Conservation (phyloP, 2,797 vertebrate genomes). For the Anomalospiza imberbis region DNA sequence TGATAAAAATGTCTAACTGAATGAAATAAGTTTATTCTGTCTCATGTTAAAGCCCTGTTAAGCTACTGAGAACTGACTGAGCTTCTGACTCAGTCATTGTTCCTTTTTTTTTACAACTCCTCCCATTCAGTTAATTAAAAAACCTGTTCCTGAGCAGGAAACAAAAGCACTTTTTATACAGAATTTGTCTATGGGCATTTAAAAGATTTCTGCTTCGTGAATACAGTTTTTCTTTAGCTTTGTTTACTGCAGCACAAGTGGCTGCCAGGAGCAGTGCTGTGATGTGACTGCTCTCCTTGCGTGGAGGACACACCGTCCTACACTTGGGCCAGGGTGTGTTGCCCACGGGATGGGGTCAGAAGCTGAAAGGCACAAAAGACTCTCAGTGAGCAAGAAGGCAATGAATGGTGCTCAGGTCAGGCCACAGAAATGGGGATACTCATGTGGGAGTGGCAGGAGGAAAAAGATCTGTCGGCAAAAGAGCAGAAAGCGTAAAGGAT, state of each 20-base stretch:
- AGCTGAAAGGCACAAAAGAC: slow-evolving; percentile 64
- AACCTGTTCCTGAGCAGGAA: slow-evolving; percentile 53
- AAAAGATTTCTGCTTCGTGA: slow-evolving; percentile 44
- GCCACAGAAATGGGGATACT: neutral
- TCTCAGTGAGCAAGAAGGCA: slow-evolving; percentile 14
- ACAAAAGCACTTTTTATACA: slow-evolving; percentile 58
- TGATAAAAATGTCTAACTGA: slow-evolving; percentile 39
- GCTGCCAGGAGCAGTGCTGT: slow-evolving; percentile 55
- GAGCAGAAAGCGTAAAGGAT: neutral
- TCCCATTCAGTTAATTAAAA: slow-evolving; percentile 59
- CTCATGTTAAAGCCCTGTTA: slow-evolving; percentile 6
- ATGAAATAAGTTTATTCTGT: slow-evolving; percentile 36
- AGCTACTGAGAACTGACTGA: slow-evolving; percentile 33
- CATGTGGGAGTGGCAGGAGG: slow-evolving; percentile 32
- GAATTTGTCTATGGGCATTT: slow-evolving; percentile 50
- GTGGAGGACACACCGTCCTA: slow-evolving; percentile 55
- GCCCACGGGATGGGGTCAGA: slow-evolving; percentile 67
- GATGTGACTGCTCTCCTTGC: slow-evolving; percentile 44
- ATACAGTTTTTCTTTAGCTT: slow-evolving; percentile 59
- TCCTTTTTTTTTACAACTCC: slow-evolving; percentile 36
- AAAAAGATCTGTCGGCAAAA: slow-evolving; percentile 41
- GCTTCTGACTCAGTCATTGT: slow-evolving; percentile 51
- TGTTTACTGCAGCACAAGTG: slow-evolving; percentile 24
- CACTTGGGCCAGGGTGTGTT: slow-evolving; percentile 43
- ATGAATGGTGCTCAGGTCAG: slow-evolving; percentile 29